These are phyloP conservation scores for Mythimna pallens DNA, from an alignment of 2,888 invertebrate genomes.

Conservation along the genomic window DNA sequence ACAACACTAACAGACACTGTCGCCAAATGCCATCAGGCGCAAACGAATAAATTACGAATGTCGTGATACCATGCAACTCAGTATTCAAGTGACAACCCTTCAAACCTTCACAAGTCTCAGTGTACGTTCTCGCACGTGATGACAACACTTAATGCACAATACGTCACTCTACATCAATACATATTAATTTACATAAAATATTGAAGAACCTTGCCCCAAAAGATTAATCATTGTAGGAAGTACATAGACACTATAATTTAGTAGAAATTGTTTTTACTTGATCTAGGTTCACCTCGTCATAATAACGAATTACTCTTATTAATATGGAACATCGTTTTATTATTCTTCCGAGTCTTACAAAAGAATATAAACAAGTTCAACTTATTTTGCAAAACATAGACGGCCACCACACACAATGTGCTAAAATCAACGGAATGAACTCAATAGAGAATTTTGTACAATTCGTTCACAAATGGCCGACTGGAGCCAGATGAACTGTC, in stretches of 20 bases:
- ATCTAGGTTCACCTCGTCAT: slow-evolving; percentile 77
- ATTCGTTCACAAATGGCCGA: slow-evolving; percentile 81
- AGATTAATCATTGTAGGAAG: slow-evolving; percentile 86
- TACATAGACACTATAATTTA: slow-evolving; percentile 81
- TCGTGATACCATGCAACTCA: slow-evolving; percentile 47
- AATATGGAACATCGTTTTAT: slow-evolving; percentile 60
- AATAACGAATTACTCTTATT: slow-evolving; percentile 45
- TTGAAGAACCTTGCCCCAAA: slow-evolving; percentile 86
- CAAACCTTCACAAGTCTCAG: slow-evolving; percentile 70
- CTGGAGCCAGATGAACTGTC: slow-evolving; percentile 72
- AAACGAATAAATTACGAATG: slow-evolving; percentile 65
- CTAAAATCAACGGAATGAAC: slow-evolving; percentile 59
- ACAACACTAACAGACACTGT: slow-evolving; percentile 67
- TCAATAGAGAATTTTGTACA: slow-evolving; percentile 47
- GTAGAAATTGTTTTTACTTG: slow-evolving; percentile 80
- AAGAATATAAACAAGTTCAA: slow-evolving; percentile 67
- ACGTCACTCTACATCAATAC: slow-evolving; percentile 80
- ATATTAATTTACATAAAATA: slow-evolving; percentile 87
- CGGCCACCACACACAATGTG: slow-evolving; percentile 56
- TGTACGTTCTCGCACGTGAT: slow-evolving; percentile 77
- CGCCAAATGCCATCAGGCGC: slow-evolving; percentile 73
- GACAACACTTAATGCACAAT: slow-evolving; percentile 78
- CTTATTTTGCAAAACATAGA: slow-evolving; percentile 51
- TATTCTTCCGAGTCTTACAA: slow-evolving; percentile 51
- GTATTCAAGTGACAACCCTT: slow-evolving; percentile 60